phyloP scores from a whole-genome alignment of 2,113 vertebrate species.

The Zosterops hypoxanthus region DNA sequence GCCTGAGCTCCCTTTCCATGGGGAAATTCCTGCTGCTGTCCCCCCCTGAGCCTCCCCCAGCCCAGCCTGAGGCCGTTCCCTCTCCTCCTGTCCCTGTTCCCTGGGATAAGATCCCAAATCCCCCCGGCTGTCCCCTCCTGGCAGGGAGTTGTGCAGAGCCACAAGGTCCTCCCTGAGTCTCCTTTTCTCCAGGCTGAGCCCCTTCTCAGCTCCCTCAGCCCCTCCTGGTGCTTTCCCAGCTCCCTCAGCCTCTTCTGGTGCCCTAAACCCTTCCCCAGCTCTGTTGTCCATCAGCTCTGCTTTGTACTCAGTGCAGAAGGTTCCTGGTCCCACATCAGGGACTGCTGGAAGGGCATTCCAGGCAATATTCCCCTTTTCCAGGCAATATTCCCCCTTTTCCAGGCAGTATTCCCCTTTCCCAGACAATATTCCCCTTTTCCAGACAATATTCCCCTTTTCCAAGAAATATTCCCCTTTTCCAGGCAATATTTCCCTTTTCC shows the following conservation, averaged over 20 bases:
- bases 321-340: background rate
- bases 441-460: background rate
- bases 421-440: background rate
- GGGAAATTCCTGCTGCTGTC: accelerated
- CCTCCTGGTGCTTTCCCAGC: too few species aligned
- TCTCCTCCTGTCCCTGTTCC: background rate
- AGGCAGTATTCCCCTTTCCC: background rate
- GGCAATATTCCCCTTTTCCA: background rate
- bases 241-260: background rate
- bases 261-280: background rate
- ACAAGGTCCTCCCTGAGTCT: too few species aligned
- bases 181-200: too few species aligned
- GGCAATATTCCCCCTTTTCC: background rate
- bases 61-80: background rate
- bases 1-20: background rate
- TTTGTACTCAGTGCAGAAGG: background rate
- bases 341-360: background rate
- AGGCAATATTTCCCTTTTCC: too few species aligned
- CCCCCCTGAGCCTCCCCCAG: background rate
- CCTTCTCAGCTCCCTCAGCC: too few species aligned
- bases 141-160: too few species aligned
- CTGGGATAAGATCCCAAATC: background rate
- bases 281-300: background rate
- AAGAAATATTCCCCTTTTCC: background rate
- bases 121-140: too few species aligned